These are phyloP conservation scores for Sarcophaga subvicina DNA, from an alignment of 2,888 invertebrate genomes.

Conservation along the genomic window DNA sequence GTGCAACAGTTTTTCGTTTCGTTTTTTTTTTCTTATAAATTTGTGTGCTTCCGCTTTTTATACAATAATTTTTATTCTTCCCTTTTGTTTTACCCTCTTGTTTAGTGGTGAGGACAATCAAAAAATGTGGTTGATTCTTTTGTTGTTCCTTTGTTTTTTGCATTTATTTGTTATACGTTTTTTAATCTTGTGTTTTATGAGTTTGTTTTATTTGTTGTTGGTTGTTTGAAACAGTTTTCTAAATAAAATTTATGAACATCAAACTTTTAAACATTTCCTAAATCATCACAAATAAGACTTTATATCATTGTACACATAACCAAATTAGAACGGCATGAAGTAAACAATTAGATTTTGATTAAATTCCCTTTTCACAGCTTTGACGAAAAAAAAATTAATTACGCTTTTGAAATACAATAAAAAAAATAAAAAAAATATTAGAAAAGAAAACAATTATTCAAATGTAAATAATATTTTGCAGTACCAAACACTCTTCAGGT, in stretches of 20 bases:
- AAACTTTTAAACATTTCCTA: conserved; percentile 20
- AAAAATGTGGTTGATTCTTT: conserved; percentile 33
- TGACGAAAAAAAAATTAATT: too few relatives aligned
- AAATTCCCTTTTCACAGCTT: neutral
- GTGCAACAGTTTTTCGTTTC: conserved; percentile 59
- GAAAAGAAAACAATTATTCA: too few relatives aligned
- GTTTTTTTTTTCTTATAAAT: neutral
- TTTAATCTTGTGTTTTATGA: conserved; percentile 13
- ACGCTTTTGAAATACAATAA: too few relatives aligned
- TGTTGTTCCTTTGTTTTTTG: conserved; percentile 11
- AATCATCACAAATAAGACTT: conserved; percentile 7
- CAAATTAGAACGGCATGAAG: neutral
- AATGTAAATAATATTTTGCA: too few relatives aligned
- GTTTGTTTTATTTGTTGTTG: conserved; percentile 26
- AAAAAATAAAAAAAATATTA: too few relatives aligned
- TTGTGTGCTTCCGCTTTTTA: conserved; percentile 3
- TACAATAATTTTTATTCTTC: neutral
- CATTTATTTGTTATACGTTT: neutral
- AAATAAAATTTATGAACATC: conserved; percentile 29
- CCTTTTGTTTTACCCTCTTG: conserved; percentile 1
- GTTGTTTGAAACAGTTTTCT: conserved; percentile 3
- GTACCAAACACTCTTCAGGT: too few relatives aligned
- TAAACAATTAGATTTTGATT: conserved; percentile 9
- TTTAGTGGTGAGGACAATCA: conserved; percentile 49
- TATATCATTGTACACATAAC: neutral